phyloP scores from a whole-genome alignment of 1,140 invertebrate genomes.

The Musca vetustissima region DNA sequence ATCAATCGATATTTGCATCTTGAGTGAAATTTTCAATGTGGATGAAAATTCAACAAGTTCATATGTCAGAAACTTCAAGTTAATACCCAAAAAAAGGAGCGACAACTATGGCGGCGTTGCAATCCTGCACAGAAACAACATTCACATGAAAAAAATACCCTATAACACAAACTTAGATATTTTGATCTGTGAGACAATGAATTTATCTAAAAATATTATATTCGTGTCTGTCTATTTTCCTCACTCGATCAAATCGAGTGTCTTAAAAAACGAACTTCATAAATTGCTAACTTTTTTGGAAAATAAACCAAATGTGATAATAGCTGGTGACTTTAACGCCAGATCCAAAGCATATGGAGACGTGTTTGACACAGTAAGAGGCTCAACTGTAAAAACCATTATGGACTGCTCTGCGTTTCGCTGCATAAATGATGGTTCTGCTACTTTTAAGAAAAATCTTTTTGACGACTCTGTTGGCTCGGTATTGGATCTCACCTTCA shows the following conservation, averaged over 20 bases:
- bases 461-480: no score
- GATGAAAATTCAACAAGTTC: not conserved
- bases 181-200: not conserved
- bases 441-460: no score
- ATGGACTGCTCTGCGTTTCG: not conserved
- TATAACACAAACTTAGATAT: not conserved
- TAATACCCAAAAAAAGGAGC: not conserved
- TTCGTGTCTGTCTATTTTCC: no score
- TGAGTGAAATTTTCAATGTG: not conserved
- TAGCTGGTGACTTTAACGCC: constrained; percentile 1
- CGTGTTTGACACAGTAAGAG: not conserved
- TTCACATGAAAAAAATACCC: not conserved
- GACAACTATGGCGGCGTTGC: constrained; percentile 2
- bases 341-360: not conserved
- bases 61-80: not conserved
- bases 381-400: not conserved
- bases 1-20: not conserved
- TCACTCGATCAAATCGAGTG: no score
- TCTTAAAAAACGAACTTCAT: not conserved
- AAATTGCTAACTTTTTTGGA: not conserved
- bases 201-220: no score
- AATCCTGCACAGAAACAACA: not conserved
- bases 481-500: no score
- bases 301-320: not conserved
- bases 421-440: not conserved